Conservation (phyloP, 2,113 vertebrate genomes). For the Rafetus swinhoei region DNA sequence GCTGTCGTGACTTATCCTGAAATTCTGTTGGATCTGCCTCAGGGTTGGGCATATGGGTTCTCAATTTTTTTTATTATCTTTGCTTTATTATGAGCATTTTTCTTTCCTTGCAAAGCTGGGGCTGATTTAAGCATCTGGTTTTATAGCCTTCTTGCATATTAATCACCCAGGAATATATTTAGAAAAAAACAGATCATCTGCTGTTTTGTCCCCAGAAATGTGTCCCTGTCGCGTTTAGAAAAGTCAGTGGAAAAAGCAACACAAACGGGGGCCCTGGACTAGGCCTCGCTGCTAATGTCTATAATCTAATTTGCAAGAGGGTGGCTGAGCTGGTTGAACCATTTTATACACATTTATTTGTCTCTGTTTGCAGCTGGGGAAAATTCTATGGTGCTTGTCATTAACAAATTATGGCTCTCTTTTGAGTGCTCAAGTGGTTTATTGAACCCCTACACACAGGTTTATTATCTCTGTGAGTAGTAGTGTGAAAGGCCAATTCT, state of each 20-base stretch:
- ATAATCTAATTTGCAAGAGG: slow-evolving; percentile 20
- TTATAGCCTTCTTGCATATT: rapidly evolving
- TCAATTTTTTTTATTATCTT: background rate
- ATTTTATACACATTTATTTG: background rate
- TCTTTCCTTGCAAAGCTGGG: background rate
- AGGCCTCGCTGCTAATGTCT: background rate
- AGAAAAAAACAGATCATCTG: slow-evolving; percentile 34
- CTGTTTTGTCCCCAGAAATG: background rate
- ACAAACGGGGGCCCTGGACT: rapidly evolving
- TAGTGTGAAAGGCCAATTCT: background rate
- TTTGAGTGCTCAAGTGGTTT: rapidly evolving
- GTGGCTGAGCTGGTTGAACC: background rate
- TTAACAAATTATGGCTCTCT: background rate
- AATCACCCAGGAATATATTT: slow-evolving; percentile 40
- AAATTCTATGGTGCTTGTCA: background rate
- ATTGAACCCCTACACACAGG: rapidly evolving
- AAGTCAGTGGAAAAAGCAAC: background rate
- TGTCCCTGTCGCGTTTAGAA: background rate
- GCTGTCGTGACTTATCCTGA: background rate
- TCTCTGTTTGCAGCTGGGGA: slow-evolving; percentile 16
- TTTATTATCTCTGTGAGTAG: background rate
- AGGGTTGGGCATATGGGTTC: rapidly evolving
- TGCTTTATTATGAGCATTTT: background rate
- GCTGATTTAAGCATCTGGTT: background rate
- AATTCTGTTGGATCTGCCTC: rapidly evolving